phyloP scores from a whole-genome alignment of 2,888 invertebrate species.

The Thymelicus acteon region DNA sequence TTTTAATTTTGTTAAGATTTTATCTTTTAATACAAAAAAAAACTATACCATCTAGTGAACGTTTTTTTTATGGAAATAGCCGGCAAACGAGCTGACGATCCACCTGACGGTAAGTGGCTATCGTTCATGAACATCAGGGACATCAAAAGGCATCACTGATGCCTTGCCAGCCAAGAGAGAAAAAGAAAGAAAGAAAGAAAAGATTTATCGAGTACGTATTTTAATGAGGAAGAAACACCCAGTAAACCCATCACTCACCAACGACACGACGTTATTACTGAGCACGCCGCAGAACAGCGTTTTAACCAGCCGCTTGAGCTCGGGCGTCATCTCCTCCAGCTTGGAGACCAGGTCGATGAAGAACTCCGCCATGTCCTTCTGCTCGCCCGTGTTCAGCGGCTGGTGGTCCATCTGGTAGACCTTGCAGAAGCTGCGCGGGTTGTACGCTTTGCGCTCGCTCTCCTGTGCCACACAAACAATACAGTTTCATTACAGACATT shows the following conservation, averaged over 20 bases:
- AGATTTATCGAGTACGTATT: too few species aligned
- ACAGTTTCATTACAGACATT: neutral
- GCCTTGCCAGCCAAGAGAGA: too few species aligned
- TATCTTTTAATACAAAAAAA: too few species aligned
- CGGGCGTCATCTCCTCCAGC: conserved; percentile 97
- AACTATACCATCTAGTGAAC: too few species aligned
- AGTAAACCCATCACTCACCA: conserved; percentile 80
- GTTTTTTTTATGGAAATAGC: too few species aligned
- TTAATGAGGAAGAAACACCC: too few species aligned
- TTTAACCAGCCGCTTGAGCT: conserved; percentile 94
- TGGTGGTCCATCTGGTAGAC: conserved; percentile 99
- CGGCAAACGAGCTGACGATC: too few species aligned
- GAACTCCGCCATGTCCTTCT: conserved; percentile 99
- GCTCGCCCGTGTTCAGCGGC: conserved; percentile 97
- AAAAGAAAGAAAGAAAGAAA: too few species aligned
- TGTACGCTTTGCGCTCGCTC: conserved; percentile 97
- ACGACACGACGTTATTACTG: conserved; percentile 97
- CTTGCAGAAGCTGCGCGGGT: conserved; percentile 97
- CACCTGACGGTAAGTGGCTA: too few species aligned
- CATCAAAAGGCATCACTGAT: too few species aligned
- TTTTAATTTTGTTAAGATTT: too few species aligned
- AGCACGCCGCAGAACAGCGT: conserved; percentile 96
- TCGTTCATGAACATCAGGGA: too few species aligned
- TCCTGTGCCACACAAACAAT: conserved; percentile 80
- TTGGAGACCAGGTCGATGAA: conserved; percentile 98